phyloP scores from a whole-genome alignment of 2,888 invertebrate genomes.

The Caenorhabditis sp. region DNA sequence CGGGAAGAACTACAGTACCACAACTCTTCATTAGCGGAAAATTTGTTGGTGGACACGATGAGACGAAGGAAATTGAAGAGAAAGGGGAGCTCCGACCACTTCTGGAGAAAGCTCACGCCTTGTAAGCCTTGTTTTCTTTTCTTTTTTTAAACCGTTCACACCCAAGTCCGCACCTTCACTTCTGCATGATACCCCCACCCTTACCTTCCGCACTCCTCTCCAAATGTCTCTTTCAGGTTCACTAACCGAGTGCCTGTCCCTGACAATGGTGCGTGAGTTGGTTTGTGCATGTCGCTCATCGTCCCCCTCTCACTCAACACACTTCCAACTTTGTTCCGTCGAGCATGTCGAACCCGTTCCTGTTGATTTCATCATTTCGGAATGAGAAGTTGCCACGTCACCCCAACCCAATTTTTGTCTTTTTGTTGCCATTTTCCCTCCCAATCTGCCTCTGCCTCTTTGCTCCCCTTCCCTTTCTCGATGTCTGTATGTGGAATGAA shows the following conservation, averaged over 20 bases:
- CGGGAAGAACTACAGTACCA: conserved; percentile 74
- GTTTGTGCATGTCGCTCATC: conserved; percentile 58
- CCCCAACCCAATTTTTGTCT: too few species aligned
- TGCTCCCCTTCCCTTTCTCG: not conserved
- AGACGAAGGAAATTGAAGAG: conserved; percentile 66
- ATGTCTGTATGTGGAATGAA: conserved; percentile 57
- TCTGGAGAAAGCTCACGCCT: conserved; percentile 67
- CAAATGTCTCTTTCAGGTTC: conserved; percentile 60
- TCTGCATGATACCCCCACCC: conserved; percentile 1
- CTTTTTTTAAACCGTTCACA: not conserved
- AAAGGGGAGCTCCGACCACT: conserved; percentile 67
- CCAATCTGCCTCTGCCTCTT: conserved; percentile 18
- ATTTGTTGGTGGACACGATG: conserved; percentile 74
- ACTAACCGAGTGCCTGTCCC: conserved; percentile 64
- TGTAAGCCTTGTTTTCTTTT: conserved; percentile 43
- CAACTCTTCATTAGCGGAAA: conserved; percentile 74
- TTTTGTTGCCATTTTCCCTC: conserved; percentile 25
- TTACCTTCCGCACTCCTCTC: conserved; percentile 7
- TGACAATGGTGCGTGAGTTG: conserved; percentile 68
- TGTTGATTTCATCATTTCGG: conserved; percentile 22
- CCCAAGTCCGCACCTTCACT: not conserved
- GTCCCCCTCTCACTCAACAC: conserved; percentile 19
- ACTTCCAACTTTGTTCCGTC: conserved; percentile 38
- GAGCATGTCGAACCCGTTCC: conserved; percentile 36
- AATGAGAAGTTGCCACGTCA: conserved; percentile 30